Percentiles rank a stretch among this genome's conserved stretches.
Evolutionary conservation across 2,113 vertebrate genomes (phyloP).

Genomic region (Embiotoca jacksoni): DNA sequence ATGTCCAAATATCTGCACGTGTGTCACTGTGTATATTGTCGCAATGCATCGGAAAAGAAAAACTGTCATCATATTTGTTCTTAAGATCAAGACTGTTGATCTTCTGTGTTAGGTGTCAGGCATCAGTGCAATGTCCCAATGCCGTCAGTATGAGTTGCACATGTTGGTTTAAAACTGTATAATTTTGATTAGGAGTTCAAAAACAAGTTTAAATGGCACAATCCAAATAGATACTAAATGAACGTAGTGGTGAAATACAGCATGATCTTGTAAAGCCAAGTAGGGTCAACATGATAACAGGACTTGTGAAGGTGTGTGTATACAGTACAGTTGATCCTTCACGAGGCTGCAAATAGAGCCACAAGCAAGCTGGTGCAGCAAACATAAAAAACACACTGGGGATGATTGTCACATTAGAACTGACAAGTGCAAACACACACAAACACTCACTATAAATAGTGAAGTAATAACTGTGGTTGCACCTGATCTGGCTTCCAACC

Average conservation of each 20-base stretch:
- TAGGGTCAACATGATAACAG: not conserved
- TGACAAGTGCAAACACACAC: constrained; percentile 43
- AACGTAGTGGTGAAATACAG: not conserved
- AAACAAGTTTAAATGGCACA: not conserved
- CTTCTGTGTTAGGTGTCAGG: no score
- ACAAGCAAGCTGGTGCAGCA: constrained; percentile 20
- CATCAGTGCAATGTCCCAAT: not conserved
- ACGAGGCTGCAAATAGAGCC: constrained; percentile 24
- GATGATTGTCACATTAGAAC: constrained; percentile 24
- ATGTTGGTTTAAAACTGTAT: constrained; percentile 3
- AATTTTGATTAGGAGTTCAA: not conserved
- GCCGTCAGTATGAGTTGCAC: not conserved
- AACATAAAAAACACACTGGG: constrained; percentile 44
- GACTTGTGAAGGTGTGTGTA: constrained; percentile 1
- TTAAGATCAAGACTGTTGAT: no score
- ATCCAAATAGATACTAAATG: not conserved
- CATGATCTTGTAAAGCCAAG: not conserved
- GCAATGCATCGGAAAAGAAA: no score
- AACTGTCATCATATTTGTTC: no score
- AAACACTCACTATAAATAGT: constrained; percentile 20
- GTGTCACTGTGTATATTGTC: not conserved
- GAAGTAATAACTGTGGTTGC: constrained; percentile 26
- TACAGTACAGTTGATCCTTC: constrained; percentile 42
- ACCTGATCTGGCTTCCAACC: constrained; percentile 62
- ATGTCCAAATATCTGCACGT: not conserved